Percentiles rank a stretch among this genome's conserved stretches.
Evolutionary conservation across 2,113 vertebrate species (phyloP).

Genomic region (Hyla sarda): DNA sequence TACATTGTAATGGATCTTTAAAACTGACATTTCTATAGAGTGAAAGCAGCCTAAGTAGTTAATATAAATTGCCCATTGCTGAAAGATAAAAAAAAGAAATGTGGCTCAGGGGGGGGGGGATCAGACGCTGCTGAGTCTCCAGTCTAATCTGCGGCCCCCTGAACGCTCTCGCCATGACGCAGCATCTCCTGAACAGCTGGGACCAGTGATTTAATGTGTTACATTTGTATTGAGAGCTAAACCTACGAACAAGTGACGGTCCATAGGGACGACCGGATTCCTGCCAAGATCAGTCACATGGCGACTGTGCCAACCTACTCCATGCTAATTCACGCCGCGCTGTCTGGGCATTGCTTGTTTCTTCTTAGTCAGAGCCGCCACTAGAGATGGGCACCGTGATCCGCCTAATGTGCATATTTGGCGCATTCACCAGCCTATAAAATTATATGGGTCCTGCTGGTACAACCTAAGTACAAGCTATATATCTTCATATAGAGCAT

Average conservation of each 20-base stretch:
- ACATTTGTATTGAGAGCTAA: constrained; percentile 51
- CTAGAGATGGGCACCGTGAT: neutral
- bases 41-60: too few relatives aligned
- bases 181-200: constrained; percentile 34
- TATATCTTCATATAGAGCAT: neutral
- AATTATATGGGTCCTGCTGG: neutral
- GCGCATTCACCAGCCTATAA: neutral
- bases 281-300: neutral
- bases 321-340: neutral
- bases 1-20: too few relatives aligned
- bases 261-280: neutral
- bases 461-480: neutral
- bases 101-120: neutral
- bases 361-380: neutral
- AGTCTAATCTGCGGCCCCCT: neutral
- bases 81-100: neutral
- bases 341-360: neutral
- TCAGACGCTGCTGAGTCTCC: constrained; percentile 18
- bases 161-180: neutral
- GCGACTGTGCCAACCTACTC: neutral
- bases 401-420: neutral
- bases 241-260: constrained; percentile 14
- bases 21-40: too few relatives aligned
- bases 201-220: constrained; percentile 41
- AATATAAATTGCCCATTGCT: neutral